Evolutionary conservation across 64 coral and sea anemone species (phyloP).

Genomic region (Cladopsammia gracilis): DNA sequence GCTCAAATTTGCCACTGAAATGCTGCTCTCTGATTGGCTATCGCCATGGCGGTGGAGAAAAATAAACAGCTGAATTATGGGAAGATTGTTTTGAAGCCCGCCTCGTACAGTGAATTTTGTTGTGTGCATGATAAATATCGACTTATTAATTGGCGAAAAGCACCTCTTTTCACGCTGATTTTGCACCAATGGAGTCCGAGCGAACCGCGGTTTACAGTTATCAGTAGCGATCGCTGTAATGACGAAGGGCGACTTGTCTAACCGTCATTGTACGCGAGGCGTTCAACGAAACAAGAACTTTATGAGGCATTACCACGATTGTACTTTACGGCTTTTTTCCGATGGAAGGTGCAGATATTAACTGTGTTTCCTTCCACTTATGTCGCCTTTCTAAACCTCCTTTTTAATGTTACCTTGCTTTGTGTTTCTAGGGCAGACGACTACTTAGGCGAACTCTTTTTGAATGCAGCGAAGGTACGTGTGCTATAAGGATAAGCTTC

Average conservation of each 20-base stretch:
- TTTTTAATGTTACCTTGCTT: not conserved
- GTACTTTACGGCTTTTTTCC: slow-evolving; percentile 63
- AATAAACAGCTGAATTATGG: slow-evolving; percentile 72
- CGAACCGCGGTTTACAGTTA: not conserved
- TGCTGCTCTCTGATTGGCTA: slow-evolving; percentile 78
- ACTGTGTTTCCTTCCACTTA: not conserved
- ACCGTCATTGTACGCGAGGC: slow-evolving; percentile 5
- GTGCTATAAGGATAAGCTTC: not conserved
- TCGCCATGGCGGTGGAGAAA: slow-evolving; percentile 81
- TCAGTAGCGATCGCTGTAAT: slow-evolving; percentile 52
- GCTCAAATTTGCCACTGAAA: not conserved
- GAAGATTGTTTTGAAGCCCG: slow-evolving; percentile 57
- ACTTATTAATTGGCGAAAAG: not conserved
- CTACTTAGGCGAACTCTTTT: slow-evolving; percentile 77
- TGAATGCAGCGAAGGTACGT: slow-evolving; percentile 89
- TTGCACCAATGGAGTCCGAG: slow-evolving; percentile 26
- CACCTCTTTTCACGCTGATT: slow-evolving; percentile 32
- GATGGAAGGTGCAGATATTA: slow-evolving; percentile 74
- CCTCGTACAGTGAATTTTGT: not conserved
- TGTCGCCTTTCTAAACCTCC: not conserved
- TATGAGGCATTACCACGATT: slow-evolving; percentile 87
- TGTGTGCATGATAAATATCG: not conserved
- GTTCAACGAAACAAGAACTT: slow-evolving; percentile 57
- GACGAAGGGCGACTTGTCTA: slow-evolving; percentile 64
- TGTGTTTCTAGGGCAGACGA: slow-evolving; percentile 59